These are phyloP conservation scores for Nebria salina DNA, from an alignment of 2,888 invertebrate genomes.

Conservation along the genomic window DNA sequence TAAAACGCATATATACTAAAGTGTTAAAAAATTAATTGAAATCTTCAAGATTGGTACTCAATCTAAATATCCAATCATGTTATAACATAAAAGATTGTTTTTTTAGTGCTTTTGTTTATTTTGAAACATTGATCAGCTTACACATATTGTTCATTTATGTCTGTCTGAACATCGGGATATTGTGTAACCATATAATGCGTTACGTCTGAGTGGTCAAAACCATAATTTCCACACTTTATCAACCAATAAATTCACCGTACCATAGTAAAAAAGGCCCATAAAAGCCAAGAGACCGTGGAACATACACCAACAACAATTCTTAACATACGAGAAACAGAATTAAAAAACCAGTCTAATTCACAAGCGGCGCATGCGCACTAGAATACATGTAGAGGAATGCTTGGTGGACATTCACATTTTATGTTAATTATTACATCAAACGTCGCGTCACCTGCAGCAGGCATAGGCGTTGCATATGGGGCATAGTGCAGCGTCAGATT, in stretches of 20 bases:
- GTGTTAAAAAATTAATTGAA: neutral
- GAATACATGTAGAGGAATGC: slow-evolving; percentile 39
- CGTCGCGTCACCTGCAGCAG: slow-evolving; percentile 42
- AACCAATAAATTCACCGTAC: slow-evolving; percentile 40
- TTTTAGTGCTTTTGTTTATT: neutral
- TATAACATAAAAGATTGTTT: neutral
- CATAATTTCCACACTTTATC: slow-evolving; percentile 46
- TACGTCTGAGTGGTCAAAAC: slow-evolving; percentile 25
- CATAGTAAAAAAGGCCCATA: slow-evolving; percentile 36
- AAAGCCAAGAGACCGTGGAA: slow-evolving; percentile 35
- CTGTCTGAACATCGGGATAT: slow-evolving; percentile 4
- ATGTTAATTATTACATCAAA: slow-evolving; percentile 47
- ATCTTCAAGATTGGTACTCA: neutral
- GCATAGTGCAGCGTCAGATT: slow-evolving; percentile 7
- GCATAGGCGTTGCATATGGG: slow-evolving; percentile 22
- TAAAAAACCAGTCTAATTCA: slow-evolving; percentile 40
- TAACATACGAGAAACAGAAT: neutral
- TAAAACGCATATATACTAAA: too few relatives aligned
- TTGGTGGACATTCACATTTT: slow-evolving; percentile 39
- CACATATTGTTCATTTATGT: neutral
- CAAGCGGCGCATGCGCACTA: slow-evolving; percentile 9
- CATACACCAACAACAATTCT: neutral
- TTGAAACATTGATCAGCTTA: neutral
- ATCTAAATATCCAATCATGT: neutral
- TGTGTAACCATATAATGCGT: slow-evolving; percentile 34